These are phyloP conservation scores for Bungarus multicinctus DNA, from an alignment of 2,113 vertebrate genomes.

Conservation along the genomic window DNA sequence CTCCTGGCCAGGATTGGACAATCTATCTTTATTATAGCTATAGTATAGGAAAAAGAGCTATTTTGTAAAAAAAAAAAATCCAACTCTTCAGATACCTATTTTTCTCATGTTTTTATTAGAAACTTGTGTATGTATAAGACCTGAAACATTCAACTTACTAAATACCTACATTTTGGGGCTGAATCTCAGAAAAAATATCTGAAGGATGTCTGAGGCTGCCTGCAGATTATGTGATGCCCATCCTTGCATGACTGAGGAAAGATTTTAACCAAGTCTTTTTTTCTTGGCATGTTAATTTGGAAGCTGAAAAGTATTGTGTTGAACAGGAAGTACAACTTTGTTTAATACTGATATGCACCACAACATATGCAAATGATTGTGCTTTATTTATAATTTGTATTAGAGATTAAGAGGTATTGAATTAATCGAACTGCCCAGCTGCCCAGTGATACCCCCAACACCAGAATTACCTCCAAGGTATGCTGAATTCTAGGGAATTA, in stretches of 20 bases:
- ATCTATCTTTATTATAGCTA: background rate
- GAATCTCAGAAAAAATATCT: background rate
- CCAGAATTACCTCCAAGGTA: slow-evolving; percentile 83
- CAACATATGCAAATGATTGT: slow-evolving; percentile 66
- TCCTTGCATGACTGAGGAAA: background rate
- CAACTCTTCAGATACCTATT: background rate
- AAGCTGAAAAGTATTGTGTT: background rate
- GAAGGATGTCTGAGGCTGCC: background rate
- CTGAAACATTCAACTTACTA: background rate
- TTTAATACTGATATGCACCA: slow-evolving; percentile 55
- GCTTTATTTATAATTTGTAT: slow-evolving; percentile 77
- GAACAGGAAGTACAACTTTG: slow-evolving; percentile 46
- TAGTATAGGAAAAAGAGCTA: background rate
- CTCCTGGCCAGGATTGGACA: background rate
- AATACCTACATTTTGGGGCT: background rate
- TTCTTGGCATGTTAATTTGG: background rate
- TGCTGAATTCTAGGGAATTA: slow-evolving; percentile 71
- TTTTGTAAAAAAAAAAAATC: background rate
- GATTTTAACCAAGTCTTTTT: background rate
- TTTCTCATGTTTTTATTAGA: background rate
- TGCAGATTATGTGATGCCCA: background rate
- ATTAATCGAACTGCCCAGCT: slow-evolving; percentile 83
- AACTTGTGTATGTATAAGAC: background rate
- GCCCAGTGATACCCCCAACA: slow-evolving; percentile 78
- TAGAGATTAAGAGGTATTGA: slow-evolving; percentile 84